phyloP scores from a whole-genome alignment of 2,888 invertebrate species.

The Cheiracanthium punctorium region DNA sequence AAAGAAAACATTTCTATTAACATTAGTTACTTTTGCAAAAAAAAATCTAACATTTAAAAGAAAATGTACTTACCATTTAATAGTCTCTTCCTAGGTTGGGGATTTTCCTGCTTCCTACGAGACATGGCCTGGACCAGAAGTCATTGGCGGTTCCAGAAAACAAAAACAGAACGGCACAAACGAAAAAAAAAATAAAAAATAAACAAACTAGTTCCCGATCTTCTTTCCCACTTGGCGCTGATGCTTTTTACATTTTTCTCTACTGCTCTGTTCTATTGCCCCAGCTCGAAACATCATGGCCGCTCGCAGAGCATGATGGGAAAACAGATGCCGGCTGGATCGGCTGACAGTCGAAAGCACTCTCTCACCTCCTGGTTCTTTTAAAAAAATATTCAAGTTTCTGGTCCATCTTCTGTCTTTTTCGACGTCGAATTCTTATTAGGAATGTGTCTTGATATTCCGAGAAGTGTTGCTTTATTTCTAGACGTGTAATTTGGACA shows the following conservation, averaged over 20 bases:
- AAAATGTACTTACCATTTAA: conserved; percentile 75
- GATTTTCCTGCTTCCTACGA: conserved; percentile 77
- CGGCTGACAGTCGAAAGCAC: conserved; percentile 36
- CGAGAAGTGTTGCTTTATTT: neutral
- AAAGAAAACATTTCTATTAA: no score
- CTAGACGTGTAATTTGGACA: neutral
- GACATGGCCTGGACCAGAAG: conserved; percentile 72
- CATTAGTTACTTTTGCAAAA: no score
- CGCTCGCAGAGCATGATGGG: conserved; percentile 66
- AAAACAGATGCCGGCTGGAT: conserved; percentile 40
- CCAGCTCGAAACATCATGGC: conserved; percentile 64
- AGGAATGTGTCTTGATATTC: neutral
- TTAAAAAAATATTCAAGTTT: conserved; percentile 28
- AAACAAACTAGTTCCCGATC: conserved; percentile 43
- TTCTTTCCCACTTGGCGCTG: conserved; percentile 31
- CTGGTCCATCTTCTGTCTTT: conserved; percentile 16
- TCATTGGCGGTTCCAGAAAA: conserved; percentile 37
- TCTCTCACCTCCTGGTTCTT: conserved; percentile 26
- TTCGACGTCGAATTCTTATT: neutral
- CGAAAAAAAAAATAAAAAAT: conserved; percentile 35
- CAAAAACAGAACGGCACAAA: conserved; percentile 49
- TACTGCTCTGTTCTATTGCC: conserved; percentile 43
- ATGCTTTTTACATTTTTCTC: conserved; percentile 64
- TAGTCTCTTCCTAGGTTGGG: conserved; percentile 76
- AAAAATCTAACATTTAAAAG: no score